Evolutionary conservation across 2,113 vertebrate species (phyloP).

Genomic region (Tupaia tana): DNA sequence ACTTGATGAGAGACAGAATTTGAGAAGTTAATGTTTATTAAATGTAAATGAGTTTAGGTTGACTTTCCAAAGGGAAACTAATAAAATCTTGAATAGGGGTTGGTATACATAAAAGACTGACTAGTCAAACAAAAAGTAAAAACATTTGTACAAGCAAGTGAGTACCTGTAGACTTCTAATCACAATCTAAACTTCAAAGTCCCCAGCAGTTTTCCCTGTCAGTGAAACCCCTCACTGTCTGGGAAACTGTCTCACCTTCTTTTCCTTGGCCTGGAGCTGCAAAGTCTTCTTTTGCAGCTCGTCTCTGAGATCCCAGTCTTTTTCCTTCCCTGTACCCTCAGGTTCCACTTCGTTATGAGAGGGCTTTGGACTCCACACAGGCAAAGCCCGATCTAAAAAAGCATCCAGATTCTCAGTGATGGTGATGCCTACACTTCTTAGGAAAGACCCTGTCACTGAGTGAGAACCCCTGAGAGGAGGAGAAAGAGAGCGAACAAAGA

Average conservation of each 20-base stretch:
- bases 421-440: constrained; percentile 33
- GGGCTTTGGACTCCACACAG: constrained; percentile 76
- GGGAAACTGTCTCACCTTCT: constrained; percentile 84
- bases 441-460: not conserved
- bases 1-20: not conserved
- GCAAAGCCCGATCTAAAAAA: constrained; percentile 85
- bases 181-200: not conserved
- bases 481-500: no score
- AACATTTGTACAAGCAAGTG: not conserved
- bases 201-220: not conserved
- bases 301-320: constrained; percentile 74
- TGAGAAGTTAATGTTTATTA: constrained; percentile 75
- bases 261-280: constrained; percentile 84
- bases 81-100: not conserved
- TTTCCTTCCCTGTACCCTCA: constrained; percentile 71
- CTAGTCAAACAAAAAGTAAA: not conserved
- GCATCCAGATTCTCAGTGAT: constrained; percentile 81
- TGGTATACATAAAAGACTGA: constrained; percentile 25
- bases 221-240: not conserved
- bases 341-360: constrained; percentile 67
- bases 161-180: not conserved
- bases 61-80: not conserved
- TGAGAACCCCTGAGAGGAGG: not conserved
- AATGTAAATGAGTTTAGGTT: constrained; percentile 41
- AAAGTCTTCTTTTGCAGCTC: constrained; percentile 82